These are phyloP conservation scores for Aphaenogaster floridana DNA, from an alignment of 1,140 invertebrate species.

Conservation along the genomic window DNA sequence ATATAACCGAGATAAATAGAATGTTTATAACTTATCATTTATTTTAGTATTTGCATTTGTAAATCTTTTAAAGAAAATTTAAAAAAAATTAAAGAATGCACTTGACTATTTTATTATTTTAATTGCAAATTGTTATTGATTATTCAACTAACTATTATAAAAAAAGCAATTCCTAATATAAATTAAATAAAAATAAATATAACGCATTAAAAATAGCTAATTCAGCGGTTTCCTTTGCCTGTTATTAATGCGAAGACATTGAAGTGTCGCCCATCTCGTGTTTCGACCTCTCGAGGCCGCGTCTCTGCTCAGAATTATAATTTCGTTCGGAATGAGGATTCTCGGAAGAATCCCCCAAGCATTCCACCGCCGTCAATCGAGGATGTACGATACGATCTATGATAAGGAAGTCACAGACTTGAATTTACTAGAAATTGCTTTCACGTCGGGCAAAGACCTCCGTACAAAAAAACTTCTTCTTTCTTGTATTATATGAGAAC, in stretches of 20 bases:
- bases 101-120: not conserved
- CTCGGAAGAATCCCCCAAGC: conserved; percentile 56
- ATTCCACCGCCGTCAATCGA: conserved; percentile 57
- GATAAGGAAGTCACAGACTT: conserved; percentile 52
- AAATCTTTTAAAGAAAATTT: conserved; percentile 13
- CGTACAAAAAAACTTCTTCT: not conserved
- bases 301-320: conserved; percentile 63
- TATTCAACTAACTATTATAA: not conserved
- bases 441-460: conserved; percentile 5
- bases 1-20: not conserved
- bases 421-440: conserved; percentile 32
- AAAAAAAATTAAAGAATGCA: not conserved
- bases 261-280: conserved; percentile 47
- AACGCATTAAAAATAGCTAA: not conserved
- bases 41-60: not conserved
- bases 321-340: conserved; percentile 52
- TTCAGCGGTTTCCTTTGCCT: conserved; percentile 17
- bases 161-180: not conserved
- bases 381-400: conserved; percentile 51
- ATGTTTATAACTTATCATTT: not conserved
- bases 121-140: not conserved
- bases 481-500: not conserved
- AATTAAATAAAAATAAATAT: not conserved
- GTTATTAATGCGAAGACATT: conserved; percentile 40
- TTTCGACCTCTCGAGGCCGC: conserved; percentile 66